Evolutionary conservation across 1,140 invertebrate genomes (phyloP), one percentile per base, ranked within the genome.

Genomic region (Amphibalanus amphitrite): DNA sequence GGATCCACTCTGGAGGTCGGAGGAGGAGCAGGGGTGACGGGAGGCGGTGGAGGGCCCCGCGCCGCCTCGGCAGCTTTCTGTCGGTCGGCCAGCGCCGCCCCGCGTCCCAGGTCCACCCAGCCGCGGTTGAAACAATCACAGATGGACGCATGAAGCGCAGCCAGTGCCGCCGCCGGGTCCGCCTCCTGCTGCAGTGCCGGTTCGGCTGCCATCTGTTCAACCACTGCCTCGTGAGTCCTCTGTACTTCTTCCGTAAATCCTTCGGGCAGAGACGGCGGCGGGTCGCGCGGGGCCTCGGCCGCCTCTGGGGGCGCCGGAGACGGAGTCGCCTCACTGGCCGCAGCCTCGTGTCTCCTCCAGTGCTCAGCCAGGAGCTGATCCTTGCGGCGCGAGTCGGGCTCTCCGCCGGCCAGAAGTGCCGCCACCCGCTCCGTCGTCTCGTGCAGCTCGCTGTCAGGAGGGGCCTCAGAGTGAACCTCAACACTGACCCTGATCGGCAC

Each of bases 11-110:
- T 67, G 69, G 29, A 25, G 38, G 68, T 6, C 6, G 25, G 69
- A 13, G 28, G 23, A 30, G 73, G 68, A 71, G 79, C 79, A 29
- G 84, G 86, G 75, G 47, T 17, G 47, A 23, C 47, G 47, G 47
- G 47, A 8, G 47, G 47, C 17, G 47, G 13, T 20, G 47, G 47
- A 3, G 13, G 47, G 6, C 47, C 20, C 13, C 47, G 13, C 10
- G 10, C 47, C 13, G 13, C 47, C 10, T 59, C 47, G 6, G 10
- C 1, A 8, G 47, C 47, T 13, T 20, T 8, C 47, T 59, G 47
- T 20, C 23, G 13, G 17, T 59, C 47, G 1, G 47, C 47, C 47
- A 59, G 47, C 47, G 47, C 47, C 1, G 47, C 47, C 1, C 47
- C 47, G 13, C 47, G 10, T 8, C 47, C 47, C 47, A 59, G 47